Conservation (phyloP, 2,888 invertebrate species). For the Aporophyla nigra region DNA sequence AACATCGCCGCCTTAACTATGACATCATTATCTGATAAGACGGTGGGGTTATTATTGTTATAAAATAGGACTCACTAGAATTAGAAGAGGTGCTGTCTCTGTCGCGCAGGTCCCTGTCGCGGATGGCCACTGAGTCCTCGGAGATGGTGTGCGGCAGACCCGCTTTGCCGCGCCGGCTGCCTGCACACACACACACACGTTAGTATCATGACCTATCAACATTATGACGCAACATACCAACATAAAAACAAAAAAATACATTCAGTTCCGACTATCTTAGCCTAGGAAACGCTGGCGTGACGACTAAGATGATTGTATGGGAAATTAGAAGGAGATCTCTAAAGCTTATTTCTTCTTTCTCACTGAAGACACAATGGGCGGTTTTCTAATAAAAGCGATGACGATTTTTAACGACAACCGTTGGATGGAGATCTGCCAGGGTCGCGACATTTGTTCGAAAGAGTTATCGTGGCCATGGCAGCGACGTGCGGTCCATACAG, state of each 20-base stretch:
- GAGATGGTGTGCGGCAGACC: constrained; percentile 84
- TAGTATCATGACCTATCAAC: background rate
- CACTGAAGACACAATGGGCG: too few species aligned
- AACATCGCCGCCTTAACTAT: too few species aligned
- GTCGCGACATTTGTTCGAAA: too few species aligned
- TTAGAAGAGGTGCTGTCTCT: constrained; percentile 80
- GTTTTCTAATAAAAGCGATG: too few species aligned
- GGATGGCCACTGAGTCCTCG: constrained; percentile 80
- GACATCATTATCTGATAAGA: background rate
- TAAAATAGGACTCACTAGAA: constrained; percentile 75
- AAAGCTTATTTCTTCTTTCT: too few species aligned
- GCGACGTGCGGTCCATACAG: too few species aligned
- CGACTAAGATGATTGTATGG: background rate
- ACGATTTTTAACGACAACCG: too few species aligned
- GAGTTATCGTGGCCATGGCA: too few species aligned
- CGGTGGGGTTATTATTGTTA: background rate
- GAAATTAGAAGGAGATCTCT: too few species aligned
- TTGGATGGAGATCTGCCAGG: too few species aligned
- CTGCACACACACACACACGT: constrained; percentile 56
- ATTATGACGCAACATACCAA: background rate
- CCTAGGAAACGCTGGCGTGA: background rate
- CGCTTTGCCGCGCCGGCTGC: constrained; percentile 78
- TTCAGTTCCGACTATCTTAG: background rate
- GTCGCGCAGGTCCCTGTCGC: constrained; percentile 72
- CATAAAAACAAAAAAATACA: background rate